phyloP scores from a whole-genome alignment of 1,140 invertebrate genomes.

The Aplysia californica region DNA sequence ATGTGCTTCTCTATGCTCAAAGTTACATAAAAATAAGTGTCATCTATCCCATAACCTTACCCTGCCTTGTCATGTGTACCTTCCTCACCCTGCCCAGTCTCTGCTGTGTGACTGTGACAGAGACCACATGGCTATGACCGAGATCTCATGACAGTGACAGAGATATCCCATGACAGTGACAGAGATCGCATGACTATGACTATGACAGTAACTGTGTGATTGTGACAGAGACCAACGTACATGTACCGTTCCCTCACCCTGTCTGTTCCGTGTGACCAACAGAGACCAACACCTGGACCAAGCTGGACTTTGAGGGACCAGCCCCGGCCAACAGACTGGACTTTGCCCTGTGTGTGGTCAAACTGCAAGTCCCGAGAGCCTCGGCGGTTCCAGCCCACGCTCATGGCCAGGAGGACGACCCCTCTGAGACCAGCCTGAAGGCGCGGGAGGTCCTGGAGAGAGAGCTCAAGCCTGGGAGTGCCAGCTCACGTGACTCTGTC shows the following conservation, averaged over 20 bases:
- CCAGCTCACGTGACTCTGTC: conserved; percentile 47
- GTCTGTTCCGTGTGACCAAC: background rate
- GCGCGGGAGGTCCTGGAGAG: conserved; percentile 53
- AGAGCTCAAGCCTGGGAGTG: conserved; percentile 59
- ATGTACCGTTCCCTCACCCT: background rate
- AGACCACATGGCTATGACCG: too few relatives aligned
- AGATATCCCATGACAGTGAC: too few relatives aligned
- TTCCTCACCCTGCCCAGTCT: too few relatives aligned
- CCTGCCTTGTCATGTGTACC: too few relatives aligned
- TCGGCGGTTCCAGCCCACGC: background rate
- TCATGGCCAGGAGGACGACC: conserved; percentile 32
- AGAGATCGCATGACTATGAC: too few relatives aligned
- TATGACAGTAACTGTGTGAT: too few relatives aligned
- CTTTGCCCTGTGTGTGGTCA: conserved; percentile 60
- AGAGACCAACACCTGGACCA: conserved; percentile 59
- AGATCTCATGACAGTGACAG: too few relatives aligned
- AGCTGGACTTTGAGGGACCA: conserved; percentile 59
- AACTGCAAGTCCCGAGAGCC: conserved; percentile 36
- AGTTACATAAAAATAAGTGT: too few relatives aligned
- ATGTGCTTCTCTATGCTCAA: too few relatives aligned
- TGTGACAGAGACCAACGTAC: too few relatives aligned
- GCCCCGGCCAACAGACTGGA: conserved; percentile 62
- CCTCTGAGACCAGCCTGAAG: conserved; percentile 40
- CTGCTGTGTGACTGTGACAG: too few relatives aligned
- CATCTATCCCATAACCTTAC: too few relatives aligned